A percentile compares a stretch with the other conserved stretches of the same genome.
phyloP scores from a whole-genome alignment of 2,113 vertebrate species.

The Agapornis roseicollis region DNA sequence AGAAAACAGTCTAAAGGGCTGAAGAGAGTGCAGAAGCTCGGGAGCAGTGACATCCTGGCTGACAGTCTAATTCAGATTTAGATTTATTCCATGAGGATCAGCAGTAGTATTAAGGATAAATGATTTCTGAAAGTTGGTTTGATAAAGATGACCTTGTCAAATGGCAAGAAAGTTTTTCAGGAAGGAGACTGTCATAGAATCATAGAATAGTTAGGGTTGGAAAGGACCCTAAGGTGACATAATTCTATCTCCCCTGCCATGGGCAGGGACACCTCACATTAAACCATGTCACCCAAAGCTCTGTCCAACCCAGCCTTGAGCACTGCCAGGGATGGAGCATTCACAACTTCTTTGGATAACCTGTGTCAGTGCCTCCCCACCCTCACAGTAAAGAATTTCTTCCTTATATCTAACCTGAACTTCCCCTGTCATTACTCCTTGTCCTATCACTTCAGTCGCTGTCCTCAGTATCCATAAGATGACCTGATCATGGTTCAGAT shows the following conservation, averaged over 20 bases:
- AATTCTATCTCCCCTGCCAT: neutral
- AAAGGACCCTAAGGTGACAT: neutral
- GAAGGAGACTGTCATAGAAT: neutral
- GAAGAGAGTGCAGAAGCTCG: neutral
- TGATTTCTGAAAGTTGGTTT: neutral
- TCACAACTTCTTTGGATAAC: too few relatives aligned
- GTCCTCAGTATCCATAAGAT: neutral
- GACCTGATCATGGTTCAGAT: accelerated
- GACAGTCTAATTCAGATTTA: neutral
- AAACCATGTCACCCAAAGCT: too few relatives aligned
- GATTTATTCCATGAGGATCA: neutral
- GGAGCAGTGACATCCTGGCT: neutral
- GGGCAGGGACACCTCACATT: neutral
- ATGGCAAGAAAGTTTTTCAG: neutral
- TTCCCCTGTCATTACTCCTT: neutral
- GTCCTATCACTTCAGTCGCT: neutral
- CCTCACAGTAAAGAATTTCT: neutral
- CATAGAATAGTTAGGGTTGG: neutral
- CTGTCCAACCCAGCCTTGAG: too few relatives aligned
- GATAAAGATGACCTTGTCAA: neutral
- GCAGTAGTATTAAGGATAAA: neutral
- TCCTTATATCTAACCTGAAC: neutral
- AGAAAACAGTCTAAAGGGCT: neutral
- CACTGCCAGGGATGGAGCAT: too few relatives aligned
- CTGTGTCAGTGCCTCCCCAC: too few relatives aligned